Base-by-base conservation (phyloP, 2,888 invertebrate species). In the Nemotelus pantherinus region DNA sequence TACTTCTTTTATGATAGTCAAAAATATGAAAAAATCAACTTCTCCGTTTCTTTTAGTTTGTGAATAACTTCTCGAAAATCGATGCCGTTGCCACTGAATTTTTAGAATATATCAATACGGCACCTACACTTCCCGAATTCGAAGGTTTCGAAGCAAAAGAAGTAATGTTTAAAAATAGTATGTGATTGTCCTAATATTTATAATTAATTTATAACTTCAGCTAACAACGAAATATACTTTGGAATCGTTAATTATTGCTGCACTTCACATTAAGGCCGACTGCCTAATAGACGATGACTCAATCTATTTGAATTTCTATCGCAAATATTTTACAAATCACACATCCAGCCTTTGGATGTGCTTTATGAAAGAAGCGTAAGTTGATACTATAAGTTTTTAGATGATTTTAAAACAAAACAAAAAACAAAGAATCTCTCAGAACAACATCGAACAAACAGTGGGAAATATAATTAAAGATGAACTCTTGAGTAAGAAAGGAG, bases 81-180 rank as follows among this genome's bases (percentile, higher is more conserved):
- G 64, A 74, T 6, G 53, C 72, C 1, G 53, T 78, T 50, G 57
- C 77, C 6, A 72, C 72, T 55, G 72, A 70, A 63, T 50, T 80
- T 45, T 41, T 78, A n/a, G 80, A 80, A 41, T 80, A 80, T 41
- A 78, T 80, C 41, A 75, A 80, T n/a, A 68, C 64, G 7, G 70
- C 76, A 2, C 74, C 77, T 43, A 68, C 68, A 10, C 70, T 60
- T 4, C 7, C n/a, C 0, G 63, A 57, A 63, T 53, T 77, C 41
- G 77, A 80, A 45, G 77, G 77, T 45, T 80, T 80, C 71, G 80
- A 80, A 44, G 77, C 78, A 2, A 80, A 80, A 77, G 80, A 80
- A 41, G 79, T 80, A 67, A 75, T 60, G 25, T 55, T 9, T 3
- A 50, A 77, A 50, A 44, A 60, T 9, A 63, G 44, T 50, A 39